Conservation (phyloP, 1,140 invertebrate species). For the Asobara japonica region DNA sequence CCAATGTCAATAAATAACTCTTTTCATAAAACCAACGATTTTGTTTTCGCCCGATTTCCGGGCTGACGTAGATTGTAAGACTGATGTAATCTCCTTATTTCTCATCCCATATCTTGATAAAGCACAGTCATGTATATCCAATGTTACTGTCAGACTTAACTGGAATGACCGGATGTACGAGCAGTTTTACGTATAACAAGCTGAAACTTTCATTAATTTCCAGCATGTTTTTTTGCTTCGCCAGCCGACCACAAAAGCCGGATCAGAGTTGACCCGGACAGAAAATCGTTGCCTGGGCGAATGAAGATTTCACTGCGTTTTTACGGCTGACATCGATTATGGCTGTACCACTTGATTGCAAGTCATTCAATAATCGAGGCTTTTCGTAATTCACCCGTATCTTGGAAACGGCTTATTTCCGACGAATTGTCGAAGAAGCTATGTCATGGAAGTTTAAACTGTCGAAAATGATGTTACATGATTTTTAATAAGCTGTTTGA, state of each 20-base stretch:
- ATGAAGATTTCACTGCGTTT: too few species aligned
- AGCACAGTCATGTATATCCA: neutral
- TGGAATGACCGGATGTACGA: neutral
- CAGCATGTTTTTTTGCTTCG: neutral
- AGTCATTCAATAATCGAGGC: too few species aligned
- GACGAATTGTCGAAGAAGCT: too few species aligned
- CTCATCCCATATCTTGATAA: neutral
- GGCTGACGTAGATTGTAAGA: neutral
- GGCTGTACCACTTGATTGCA: too few species aligned
- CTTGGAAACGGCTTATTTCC: too few species aligned
- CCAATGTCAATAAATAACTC: neutral
- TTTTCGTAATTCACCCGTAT: too few species aligned
- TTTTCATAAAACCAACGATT: neutral
- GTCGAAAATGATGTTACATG: too few species aligned
- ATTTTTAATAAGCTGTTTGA: too few species aligned
- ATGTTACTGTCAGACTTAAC: conserved; percentile 8
- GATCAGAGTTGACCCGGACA: neutral
- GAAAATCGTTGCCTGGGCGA: neutral
- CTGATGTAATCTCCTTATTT: neutral
- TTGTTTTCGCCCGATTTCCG: neutral
- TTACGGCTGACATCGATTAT: too few species aligned
- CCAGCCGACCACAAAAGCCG: neutral
- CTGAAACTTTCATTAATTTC: conserved; percentile 4
- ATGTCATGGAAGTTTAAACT: too few species aligned
- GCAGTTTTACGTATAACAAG: neutral